Percentiles rank a stretch among this genome's conserved stretches.
phyloP scores from a whole-genome alignment of 2,797 vertebrate genomes.

The Dryobates pubescens region DNA sequence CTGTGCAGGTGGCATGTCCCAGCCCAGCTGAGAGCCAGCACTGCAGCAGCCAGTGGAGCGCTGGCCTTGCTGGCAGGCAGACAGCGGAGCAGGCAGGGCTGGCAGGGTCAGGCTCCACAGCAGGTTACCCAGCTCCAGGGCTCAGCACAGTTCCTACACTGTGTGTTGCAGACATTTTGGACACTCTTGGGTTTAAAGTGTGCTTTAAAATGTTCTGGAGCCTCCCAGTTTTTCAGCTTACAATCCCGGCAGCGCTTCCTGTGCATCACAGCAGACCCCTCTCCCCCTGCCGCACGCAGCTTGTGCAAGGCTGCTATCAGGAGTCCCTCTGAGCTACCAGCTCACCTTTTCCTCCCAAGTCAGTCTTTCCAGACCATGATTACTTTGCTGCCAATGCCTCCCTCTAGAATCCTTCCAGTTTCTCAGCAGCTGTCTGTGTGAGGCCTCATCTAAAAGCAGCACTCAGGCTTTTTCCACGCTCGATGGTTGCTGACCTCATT shows the following conservation, averaged over 20 bases:
- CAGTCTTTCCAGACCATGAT: not conserved
- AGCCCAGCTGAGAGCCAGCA: not conserved
- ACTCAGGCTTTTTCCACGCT: not conserved
- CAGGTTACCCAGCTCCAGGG: not conserved
- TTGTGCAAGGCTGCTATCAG: not conserved
- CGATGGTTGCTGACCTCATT: not conserved
- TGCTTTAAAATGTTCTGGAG: not conserved
- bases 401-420: not conserved
- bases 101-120: not conserved
- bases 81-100: not conserved
- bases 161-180: not conserved
- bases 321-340: not conserved
- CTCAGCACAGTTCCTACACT: not conserved
- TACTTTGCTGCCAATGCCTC: not conserved
- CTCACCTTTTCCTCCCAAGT: constrained; percentile 32
- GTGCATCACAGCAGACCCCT: not conserved
- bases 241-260: constrained; percentile 2
- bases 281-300: not conserved
- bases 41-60: not conserved
- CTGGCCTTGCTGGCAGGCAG: not conserved
- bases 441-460: not conserved
- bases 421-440: not conserved
- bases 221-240: not conserved
- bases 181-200: not conserved
- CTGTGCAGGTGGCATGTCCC: not conserved